Evolutionary conservation across 2,888 invertebrate genomes (phyloP), one percentile per base, ranked within the genome.

Genomic region (Emesis castigata): DNA sequence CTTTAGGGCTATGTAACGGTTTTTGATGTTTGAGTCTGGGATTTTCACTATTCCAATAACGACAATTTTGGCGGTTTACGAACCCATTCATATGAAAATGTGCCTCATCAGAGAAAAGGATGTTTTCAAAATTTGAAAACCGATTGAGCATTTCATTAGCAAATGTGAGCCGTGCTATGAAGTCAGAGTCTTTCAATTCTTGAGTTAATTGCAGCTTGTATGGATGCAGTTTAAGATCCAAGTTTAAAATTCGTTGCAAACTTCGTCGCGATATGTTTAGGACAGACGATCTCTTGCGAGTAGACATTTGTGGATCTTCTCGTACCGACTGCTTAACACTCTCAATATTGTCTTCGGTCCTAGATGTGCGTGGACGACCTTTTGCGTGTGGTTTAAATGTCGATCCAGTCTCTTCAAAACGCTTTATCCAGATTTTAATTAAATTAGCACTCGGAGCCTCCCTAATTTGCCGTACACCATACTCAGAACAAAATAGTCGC

Each of bases 141-240:
- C n/a, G n/a, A n/a, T n/a, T n/a, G n/a, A 56, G 16, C 31, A 56
- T 70, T 39, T 70, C 70, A 56, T 58, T 66, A 16, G 65, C 73
- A 62, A 73, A 73, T 53, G 22, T 26, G 53, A 61, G 73, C 14
- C 73, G n/a, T 11, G 26, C 9, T 16, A 34, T 22, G 18, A 44
- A 22, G 29, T 77, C 66, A 29, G 34, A 18, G 6, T 20, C 68
- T 62, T 73, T 69, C n/a, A 79, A 58, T 75, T 78, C 77, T 64
- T 79, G 79, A 53, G 77, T 68, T 56, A 80, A 66, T 70, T 77
- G 77, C 73, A 79, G 70, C 71, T 82, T 82, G 26, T 74, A 79
- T n/a, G 74, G 79, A 44, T 81, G 74, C 69, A 74, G 64, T 14
- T 73, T 71, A 75, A 81, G 53, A 68, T 80, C 80, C 69, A 78